Conservation (phyloP, 2,888 invertebrate species). For the Drosophila vallismaia region DNA sequence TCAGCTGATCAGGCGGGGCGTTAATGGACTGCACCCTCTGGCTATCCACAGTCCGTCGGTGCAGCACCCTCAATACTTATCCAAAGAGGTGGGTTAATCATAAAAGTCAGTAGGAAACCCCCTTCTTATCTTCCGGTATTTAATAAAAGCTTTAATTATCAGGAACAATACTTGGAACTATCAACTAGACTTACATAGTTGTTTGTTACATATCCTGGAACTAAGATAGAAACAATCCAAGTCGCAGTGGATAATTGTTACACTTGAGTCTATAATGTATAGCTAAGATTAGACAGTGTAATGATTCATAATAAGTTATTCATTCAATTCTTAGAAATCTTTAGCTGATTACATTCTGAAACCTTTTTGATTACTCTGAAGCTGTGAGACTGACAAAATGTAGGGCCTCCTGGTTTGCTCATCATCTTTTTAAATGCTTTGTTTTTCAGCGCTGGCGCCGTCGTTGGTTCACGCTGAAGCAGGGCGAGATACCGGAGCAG, state of each 20-base stretch:
- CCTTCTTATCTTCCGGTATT: too few species aligned
- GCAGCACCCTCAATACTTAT: too few species aligned
- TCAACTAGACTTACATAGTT: neutral
- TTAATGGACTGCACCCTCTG: slow-evolving; percentile 20
- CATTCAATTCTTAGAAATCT: neutral
- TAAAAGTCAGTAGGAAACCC: too few species aligned
- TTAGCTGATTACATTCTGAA: neutral
- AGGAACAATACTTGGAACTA: neutral
- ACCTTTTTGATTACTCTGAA: neutral
- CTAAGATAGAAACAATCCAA: neutral
- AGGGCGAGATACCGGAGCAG: slow-evolving; percentile 96
- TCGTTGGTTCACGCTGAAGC: slow-evolving; percentile 96
- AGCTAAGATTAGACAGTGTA: neutral
- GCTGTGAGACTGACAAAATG: neutral
- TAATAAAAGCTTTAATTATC: too few species aligned
- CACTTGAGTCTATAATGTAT: neutral
- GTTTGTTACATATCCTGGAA: neutral
- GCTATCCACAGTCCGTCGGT: slow-evolving; percentile 12
- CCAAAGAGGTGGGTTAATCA: neutral
- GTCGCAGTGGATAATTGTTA: neutral
- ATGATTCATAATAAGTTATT: neutral
- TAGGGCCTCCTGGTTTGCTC: too few species aligned
- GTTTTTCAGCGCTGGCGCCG: slow-evolving; percentile 93
- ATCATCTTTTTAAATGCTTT: too few species aligned
- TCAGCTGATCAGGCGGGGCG: slow-evolving; percentile 9